Evolutionary conservation across 2,888 invertebrate genomes (phyloP), one percentile per base, ranked within the genome.

Genomic region (Yponomeuta plumbellus): DNA sequence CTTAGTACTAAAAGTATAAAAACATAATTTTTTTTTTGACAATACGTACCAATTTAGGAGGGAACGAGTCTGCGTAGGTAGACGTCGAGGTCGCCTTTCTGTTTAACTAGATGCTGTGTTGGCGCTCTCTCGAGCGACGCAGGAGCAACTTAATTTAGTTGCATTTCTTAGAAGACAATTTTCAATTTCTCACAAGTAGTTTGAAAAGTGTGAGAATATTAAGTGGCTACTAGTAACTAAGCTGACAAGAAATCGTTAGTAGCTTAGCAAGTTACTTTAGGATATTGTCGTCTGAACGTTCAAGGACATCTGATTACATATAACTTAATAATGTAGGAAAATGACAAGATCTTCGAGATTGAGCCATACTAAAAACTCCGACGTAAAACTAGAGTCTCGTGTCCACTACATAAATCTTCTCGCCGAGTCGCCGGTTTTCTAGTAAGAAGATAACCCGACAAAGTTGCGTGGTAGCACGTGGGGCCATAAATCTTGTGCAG

Each of bases 121-220:
- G 44, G 44, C 44, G 44, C 17, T 73, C 74, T 74, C 75, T 72
- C 74, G 26, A 73, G 69, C 71, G 70, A 67, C 75, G 70, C 69
- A 71, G 71, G 70, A 70, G 67, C 65, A 61, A 66, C 69, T 61
- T 69, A 72, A 73, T 77, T 78, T 80, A 77, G 79, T 81, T 80
- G 80, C 81, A 81, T 85, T 84, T 87, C 86, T 81, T 75, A 78
- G 85, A 86, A 86, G 80, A 77, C 79, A 81, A 86, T 85, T 84
- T 83, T 83, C 82, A 83, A 86, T 85, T 81, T 86, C 85, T 85
- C 81, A 82, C 77, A 74, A 76, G 23, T 59, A 11, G 59, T 59
- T 59, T 59, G 22, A 22, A 59, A 21, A 22, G 59, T 59, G 59
- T 59, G 59, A 59, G 21, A 23, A 59, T 59, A 59, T 21, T 20